These are phyloP conservation scores for Phania funesta DNA, from an alignment of 2,888 invertebrate species.

Conservation along the genomic window DNA sequence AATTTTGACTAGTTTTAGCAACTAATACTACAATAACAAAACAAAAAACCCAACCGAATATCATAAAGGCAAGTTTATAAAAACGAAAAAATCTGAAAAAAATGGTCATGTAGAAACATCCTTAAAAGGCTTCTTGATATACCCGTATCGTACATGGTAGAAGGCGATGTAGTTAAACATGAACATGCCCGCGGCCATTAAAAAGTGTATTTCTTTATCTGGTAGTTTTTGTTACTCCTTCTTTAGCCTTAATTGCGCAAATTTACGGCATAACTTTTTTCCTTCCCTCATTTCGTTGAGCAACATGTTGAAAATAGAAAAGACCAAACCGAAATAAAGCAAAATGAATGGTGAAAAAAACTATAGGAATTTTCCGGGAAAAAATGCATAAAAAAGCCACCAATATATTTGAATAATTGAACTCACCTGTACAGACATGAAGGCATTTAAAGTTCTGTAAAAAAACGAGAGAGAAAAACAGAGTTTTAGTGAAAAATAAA, in stretches of 20 bases:
- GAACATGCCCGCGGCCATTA: slow-evolving; percentile 65
- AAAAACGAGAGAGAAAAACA: not conserved
- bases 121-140: slow-evolving; percentile 47
- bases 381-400: slow-evolving; percentile 20
- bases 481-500: slow-evolving; percentile 17
- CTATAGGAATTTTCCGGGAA: slow-evolving; percentile 27
- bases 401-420: slow-evolving; percentile 60
- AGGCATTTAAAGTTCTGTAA: slow-evolving; percentile 38
- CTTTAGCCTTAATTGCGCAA: slow-evolving; percentile 65
- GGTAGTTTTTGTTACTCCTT: not conserved
- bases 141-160: slow-evolving; percentile 44
- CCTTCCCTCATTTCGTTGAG: not conserved
- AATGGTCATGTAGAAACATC: slow-evolving; percentile 53
- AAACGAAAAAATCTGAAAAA: slow-evolving; percentile 15
- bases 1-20: slow-evolving; percentile 38
- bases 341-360: not conserved
- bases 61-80: slow-evolving; percentile 30
- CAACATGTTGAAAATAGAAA: slow-evolving; percentile 27
- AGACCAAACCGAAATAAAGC: slow-evolving; percentile 7
- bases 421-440: slow-evolving; percentile 57
- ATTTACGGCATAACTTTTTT: slow-evolving; percentile 64
- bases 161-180: slow-evolving; percentile 36
- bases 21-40: slow-evolving; percentile 18
- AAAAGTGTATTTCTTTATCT: slow-evolving; percentile 56
- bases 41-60: slow-evolving; percentile 16